These are phyloP conservation scores for Scaptomyza cyrtandrae DNA, from an alignment of 2,888 invertebrate species.

Conservation along the genomic window DNA sequence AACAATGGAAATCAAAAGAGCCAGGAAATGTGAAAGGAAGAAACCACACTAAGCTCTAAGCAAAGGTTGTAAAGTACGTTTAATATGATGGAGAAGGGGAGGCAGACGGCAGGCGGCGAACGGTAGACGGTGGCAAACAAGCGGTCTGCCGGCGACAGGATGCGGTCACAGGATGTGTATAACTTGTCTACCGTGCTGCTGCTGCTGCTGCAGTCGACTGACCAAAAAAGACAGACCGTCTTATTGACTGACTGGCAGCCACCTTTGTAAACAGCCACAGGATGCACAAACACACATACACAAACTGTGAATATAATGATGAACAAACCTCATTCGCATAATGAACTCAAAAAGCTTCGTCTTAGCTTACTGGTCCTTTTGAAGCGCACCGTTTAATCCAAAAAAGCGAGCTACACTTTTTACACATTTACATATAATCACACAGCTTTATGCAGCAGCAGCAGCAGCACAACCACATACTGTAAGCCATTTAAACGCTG, in stretches of 20 bases:
- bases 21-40: not conserved
- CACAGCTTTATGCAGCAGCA: slow-evolving; percentile 53
- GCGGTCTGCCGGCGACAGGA: slow-evolving; percentile 69
- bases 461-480: slow-evolving; percentile 28
- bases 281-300: slow-evolving; percentile 21
- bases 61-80: slow-evolving; percentile 49
- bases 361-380: slow-evolving; percentile 52
- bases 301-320: slow-evolving; percentile 12
- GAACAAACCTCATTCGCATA: slow-evolving; percentile 57
- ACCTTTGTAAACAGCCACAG: slow-evolving; percentile 67
- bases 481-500: slow-evolving; percentile 59
- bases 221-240: slow-evolving; percentile 33
- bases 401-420: slow-evolving; percentile 64
- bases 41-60: slow-evolving; percentile 27
- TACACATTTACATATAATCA: slow-evolving; percentile 39
- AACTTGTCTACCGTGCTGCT: slow-evolving; percentile 42
- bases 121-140: slow-evolving; percentile 35
- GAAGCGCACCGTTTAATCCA: slow-evolving; percentile 37
- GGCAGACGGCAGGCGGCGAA: slow-evolving; percentile 18
- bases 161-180: slow-evolving; percentile 73
- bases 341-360: slow-evolving; percentile 49
- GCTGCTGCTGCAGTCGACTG: slow-evolving; percentile 49
- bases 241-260: slow-evolving; percentile 70
- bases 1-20: slow-evolving; percentile 38
- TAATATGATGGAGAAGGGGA: slow-evolving; percentile 25